These are phyloP conservation scores for Hydrophis major DNA, from an alignment of 2,797 vertebrate genomes.

Conservation along the genomic window DNA sequence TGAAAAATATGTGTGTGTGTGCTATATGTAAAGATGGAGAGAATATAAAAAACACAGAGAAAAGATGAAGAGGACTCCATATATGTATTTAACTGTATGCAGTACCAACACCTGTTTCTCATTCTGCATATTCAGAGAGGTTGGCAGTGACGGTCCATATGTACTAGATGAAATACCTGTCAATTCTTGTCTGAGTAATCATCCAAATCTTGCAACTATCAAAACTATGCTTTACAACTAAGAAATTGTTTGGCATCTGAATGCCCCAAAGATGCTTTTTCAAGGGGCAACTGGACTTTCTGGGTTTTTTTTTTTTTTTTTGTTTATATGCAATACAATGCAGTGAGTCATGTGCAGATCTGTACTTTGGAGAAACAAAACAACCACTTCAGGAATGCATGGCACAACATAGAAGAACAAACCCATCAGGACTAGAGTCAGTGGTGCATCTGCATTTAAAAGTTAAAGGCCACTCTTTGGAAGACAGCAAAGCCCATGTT, in stretches of 20 bases:
- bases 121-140: conserved; percentile 66
- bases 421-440: not conserved
- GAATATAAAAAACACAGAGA: not conserved
- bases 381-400: no score
- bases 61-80: not conserved
- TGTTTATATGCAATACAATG: no score
- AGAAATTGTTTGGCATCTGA: not conserved
- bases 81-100: not conserved
- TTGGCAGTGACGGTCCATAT: conserved; percentile 47
- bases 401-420: not conserved
- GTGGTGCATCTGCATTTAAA: not conserved
- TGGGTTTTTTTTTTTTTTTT: no score
- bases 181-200: conserved; percentile 61
- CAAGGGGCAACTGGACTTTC: no score
- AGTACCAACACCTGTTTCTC: conserved; percentile 73
- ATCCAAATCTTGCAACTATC: conserved; percentile 31
- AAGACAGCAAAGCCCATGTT: not conserved
- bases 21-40: not conserved
- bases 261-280: no score
- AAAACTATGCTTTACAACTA: conserved; percentile 44
- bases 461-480: not conserved
- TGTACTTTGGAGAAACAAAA: not conserved
- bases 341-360: not conserved
- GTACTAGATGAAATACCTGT: conserved; percentile 46
- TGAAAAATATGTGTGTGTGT: not conserved